These are phyloP conservation scores for Paratilapia polleni DNA, from an alignment of 2,113 vertebrate species.

Conservation along the genomic window DNA sequence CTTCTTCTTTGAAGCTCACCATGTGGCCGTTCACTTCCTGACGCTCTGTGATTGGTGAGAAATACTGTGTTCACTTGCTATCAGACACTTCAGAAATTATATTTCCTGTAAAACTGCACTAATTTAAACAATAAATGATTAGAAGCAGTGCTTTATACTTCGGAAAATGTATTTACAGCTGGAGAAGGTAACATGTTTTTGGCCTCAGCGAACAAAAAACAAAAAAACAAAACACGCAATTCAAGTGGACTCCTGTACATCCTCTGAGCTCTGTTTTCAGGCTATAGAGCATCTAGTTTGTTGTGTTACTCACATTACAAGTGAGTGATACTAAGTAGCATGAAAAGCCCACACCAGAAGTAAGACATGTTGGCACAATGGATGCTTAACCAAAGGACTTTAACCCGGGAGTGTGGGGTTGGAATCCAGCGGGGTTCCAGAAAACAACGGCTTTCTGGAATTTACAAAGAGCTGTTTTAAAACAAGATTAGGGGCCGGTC, in stretches of 20 bases:
- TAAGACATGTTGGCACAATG: no score
- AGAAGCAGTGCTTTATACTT: not conserved
- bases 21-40: slow-evolving; percentile 53
- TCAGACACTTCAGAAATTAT: not conserved
- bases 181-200: not conserved
- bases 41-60: slow-evolving; percentile 57
- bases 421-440: no score
- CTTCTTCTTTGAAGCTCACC: slow-evolving; percentile 72
- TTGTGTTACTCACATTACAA: not conserved
- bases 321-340: not conserved
- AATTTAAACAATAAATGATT: not conserved
- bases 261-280: not conserved
- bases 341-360: not conserved
- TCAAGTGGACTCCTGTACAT: not conserved
- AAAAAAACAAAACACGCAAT: not conserved
- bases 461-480: no score
- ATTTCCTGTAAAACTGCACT: no score
- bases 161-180: not conserved
- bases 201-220: not conserved
- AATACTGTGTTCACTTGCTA: not conserved
- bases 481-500: no score
- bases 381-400: not conserved
- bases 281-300: not conserved
- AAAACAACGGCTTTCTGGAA: no score
- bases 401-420: fast-evolving